Evolutionary conservation across 1,140 invertebrate genomes (phyloP), one percentile per base, ranked within the genome.

Genomic region (Anoplophora glabripennis): DNA sequence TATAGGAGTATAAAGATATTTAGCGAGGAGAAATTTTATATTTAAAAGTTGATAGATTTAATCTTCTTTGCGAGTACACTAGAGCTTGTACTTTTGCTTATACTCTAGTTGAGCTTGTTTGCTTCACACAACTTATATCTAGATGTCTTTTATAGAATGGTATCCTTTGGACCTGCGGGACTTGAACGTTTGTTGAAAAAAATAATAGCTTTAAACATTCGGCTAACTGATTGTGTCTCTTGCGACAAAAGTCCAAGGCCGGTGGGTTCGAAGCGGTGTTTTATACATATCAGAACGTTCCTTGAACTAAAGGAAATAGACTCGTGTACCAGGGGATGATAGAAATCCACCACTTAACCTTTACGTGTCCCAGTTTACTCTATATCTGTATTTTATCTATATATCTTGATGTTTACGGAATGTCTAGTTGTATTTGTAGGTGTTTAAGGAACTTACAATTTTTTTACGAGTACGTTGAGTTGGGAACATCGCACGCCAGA

Each of bases 201-300:
- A 54, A 54, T n/a, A n/a, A 44, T 33, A 44, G 52, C 52, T 18
- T 28, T 12, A 10, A 28, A 44, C 41, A 54, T 44, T 36, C 52
- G 28, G 52, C 52, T 54, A 61, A 68, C 63, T 69, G 69, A 71
- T 71, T 71, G 69, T 71, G 69, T 69, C 69, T 71, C 69, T 66
- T 60, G 64, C 57, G 34, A 44, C 33, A 52, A 53, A 57, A 56
- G 52, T 49, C 10, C 34, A 17, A 33, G 45, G 44, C 18, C 8
- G 33, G 12, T 11, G 54, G 42, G 34, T 14, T 34, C 41, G 38
- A 38, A 36, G 46, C 21, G 46, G 45, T 28, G 44, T 44, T 35
- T 51, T 44, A 65, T 66, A 69, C 67, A 69, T 69, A 69, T 69
- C 65, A 67, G 48, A 62, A 42, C 51, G 53, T 65, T 62, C 62